These are phyloP conservation scores for Drosophila tsacasi DNA, from an alignment of 1,140 invertebrate species.

Conservation along the genomic window DNA sequence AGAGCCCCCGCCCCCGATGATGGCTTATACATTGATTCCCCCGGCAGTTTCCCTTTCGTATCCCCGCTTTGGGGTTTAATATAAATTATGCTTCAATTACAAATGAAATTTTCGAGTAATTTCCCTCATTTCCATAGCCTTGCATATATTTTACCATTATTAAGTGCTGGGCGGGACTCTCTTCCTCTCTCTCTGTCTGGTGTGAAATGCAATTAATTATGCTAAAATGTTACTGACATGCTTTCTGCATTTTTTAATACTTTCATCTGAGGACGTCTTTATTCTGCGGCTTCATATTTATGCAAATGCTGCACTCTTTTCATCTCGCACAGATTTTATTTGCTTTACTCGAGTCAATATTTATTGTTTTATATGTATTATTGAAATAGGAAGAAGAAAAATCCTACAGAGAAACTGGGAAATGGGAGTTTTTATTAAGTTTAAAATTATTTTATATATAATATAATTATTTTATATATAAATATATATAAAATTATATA, in stretches of 20 bases:
- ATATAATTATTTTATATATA: too few relatives aligned
- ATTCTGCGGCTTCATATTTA: slow-evolving; percentile 18
- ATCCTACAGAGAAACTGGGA: not conserved
- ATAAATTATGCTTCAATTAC: slow-evolving; percentile 59
- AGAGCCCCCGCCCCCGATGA: not conserved
- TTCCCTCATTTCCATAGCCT: slow-evolving; percentile 27
- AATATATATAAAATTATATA: too few relatives aligned
- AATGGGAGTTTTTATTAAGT: not conserved
- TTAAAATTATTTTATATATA: not conserved
- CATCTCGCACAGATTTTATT: slow-evolving; percentile 4
- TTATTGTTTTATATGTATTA: not conserved
- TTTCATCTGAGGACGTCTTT: slow-evolving; percentile 28
- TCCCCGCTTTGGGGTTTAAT: not conserved
- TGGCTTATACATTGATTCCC: slow-evolving; percentile 34
- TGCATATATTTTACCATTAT: slow-evolving; percentile 13
- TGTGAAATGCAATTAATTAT: slow-evolving; percentile 59
- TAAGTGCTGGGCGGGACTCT: slow-evolving; percentile 6
- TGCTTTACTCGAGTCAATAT: slow-evolving; percentile 24
- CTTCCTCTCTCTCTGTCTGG: not conserved
- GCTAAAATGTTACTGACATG: slow-evolving; percentile 58
- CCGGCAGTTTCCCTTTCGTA: not conserved
- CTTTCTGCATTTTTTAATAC: slow-evolving; percentile 45
- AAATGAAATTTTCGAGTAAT: slow-evolving; percentile 63
- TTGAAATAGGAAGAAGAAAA: slow-evolving; percentile 1
- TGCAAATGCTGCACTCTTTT: slow-evolving; percentile 14